These are phyloP conservation scores for Eupithecia vulgata DNA, from an alignment of 2,888 invertebrate genomes.

Conservation along the genomic window DNA sequence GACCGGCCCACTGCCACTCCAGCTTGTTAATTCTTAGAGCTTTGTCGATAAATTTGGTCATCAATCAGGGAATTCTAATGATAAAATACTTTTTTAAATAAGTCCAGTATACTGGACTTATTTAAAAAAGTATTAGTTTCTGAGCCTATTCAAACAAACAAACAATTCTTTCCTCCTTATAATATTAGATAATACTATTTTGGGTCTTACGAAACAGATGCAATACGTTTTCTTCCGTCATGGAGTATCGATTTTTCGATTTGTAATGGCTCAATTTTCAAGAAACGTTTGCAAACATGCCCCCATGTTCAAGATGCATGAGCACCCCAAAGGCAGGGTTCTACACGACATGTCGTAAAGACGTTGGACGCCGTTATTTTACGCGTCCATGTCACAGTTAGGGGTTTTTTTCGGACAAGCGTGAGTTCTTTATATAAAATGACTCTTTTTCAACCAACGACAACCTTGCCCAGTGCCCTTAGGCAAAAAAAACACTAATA, in stretches of 20 bases:
- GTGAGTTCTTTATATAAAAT: not conserved
- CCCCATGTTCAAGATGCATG: not conserved
- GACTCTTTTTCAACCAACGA: not conserved
- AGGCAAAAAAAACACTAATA: too few relatives aligned
- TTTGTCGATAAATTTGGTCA: too few relatives aligned
- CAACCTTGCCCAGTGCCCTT: too few relatives aligned
- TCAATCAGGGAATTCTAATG: too few relatives aligned
- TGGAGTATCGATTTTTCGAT: not conserved
- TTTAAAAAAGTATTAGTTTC: too few relatives aligned
- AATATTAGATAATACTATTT: too few relatives aligned
- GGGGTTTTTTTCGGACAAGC: not conserved
- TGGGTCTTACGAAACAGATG: not conserved
- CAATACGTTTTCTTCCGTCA: not conserved
- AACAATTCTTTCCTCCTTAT: too few relatives aligned
- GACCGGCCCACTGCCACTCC: too few relatives aligned
- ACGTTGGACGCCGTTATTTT: not conserved
- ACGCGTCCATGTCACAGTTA: not conserved
- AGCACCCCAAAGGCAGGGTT: not conserved
- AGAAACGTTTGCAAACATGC: not conserved
- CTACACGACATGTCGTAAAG: constrained; percentile 1
- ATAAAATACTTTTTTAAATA: too few relatives aligned
- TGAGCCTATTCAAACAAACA: too few relatives aligned
- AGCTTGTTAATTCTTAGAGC: too few relatives aligned
- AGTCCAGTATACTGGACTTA: too few relatives aligned
- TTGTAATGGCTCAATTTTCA: not conserved